Conservation (phyloP, 2,888 invertebrate species). For the Zygogramma bicolorata region DNA sequence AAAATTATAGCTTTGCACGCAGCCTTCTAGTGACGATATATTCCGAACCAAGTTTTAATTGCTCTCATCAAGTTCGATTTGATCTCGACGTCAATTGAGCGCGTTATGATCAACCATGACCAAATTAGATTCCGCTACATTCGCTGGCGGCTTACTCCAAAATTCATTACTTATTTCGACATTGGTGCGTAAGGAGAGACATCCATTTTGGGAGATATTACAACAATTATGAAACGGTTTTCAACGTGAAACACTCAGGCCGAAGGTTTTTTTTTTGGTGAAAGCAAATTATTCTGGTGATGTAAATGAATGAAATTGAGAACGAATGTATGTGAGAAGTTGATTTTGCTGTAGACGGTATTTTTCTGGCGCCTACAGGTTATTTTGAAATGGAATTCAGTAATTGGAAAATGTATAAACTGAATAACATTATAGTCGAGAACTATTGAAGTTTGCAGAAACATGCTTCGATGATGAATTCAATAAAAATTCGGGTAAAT, state of each 20-base stretch:
- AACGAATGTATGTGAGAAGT: no score
- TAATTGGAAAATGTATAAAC: no score
- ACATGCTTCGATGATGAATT: no score
- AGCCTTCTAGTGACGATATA: not conserved
- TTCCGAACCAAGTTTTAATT: constrained; percentile 4
- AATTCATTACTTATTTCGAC: not conserved
- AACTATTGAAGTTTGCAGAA: no score
- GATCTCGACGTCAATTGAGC: constrained; percentile 1
- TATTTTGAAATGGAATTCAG: no score
- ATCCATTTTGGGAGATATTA: constrained; percentile 1
- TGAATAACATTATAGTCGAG: no score
- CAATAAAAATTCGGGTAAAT: no score
- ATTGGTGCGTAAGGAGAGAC: not conserved
- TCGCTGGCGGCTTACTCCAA: not conserved
- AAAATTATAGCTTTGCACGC: constrained; percentile 3
- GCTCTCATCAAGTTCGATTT: constrained; percentile 7
- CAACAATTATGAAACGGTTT: not conserved
- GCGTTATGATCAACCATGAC: not conserved
- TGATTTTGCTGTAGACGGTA: no score
- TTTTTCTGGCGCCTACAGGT: no score
- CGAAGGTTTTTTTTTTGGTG: not conserved
- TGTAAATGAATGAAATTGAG: no score
- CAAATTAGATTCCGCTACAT: not conserved
- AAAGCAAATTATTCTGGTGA: no score
- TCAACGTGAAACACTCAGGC: not conserved